These are phyloP conservation scores for Stomatorhinus walkeri DNA, from an alignment of 2,797 vertebrate genomes.

Conservation along the genomic window DNA sequence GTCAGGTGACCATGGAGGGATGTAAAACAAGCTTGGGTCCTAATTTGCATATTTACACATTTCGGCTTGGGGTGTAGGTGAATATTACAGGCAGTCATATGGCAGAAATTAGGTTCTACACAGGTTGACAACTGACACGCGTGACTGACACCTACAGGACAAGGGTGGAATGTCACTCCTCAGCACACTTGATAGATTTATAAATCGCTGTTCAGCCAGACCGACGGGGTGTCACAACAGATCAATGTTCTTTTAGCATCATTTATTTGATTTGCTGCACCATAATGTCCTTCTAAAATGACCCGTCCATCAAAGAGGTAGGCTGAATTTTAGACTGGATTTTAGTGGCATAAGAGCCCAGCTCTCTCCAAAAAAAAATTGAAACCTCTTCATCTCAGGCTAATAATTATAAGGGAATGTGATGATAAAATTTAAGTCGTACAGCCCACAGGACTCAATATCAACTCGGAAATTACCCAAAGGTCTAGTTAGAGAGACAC, in stretches of 20 bases:
- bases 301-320: background rate
- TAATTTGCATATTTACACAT: background rate
- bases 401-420: background rate
- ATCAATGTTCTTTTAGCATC: background rate
- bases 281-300: background rate
- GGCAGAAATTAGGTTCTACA: background rate
- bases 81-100: background rate
- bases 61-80: background rate
- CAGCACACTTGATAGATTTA: background rate
- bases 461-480: background rate
- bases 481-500: background rate
- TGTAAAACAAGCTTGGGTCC: background rate
- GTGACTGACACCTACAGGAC: background rate
- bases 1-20: background rate
- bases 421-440: background rate
- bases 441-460: background rate
- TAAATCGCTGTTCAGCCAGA: background rate
- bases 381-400: background rate
- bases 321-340: background rate
- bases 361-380: background rate
- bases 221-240: background rate
- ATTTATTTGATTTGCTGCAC: background rate
- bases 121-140: background rate
- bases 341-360: background rate
- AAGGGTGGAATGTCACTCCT: background rate